A percentile compares a stretch with the other conserved stretches of the same genome.
These are phyloP conservation scores for Ormyrus nitidulus DNA, from an alignment of 2,888 invertebrate genomes.

Conservation along the genomic window DNA sequence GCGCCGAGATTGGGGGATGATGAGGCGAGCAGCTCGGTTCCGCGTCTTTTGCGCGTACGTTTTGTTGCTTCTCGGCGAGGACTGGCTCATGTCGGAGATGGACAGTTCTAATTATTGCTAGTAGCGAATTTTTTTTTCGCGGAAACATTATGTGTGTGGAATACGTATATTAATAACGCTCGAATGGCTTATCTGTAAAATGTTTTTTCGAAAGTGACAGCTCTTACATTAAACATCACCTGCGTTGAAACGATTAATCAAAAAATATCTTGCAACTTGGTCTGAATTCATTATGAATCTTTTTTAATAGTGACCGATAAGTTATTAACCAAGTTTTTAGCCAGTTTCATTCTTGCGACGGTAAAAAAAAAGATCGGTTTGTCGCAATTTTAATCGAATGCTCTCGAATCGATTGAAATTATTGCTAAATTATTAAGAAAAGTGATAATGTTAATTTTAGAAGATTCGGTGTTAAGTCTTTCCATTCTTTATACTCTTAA, in stretches of 20 bases:
- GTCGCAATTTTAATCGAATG: too few species aligned
- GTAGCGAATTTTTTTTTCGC: background rate
- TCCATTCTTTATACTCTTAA: too few species aligned
- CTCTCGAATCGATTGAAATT: too few species aligned
- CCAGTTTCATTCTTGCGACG: conserved; percentile 14
- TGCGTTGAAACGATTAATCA: conserved; percentile 42
- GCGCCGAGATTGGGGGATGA: conserved; percentile 1
- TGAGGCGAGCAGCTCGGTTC: background rate
- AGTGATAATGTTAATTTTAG: too few species aligned
- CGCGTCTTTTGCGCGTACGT: background rate
- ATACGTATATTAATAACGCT: conserved; percentile 39
- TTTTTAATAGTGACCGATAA: conserved; percentile 11
- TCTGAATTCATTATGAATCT: conserved; percentile 32
- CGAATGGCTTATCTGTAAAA: conserved; percentile 39
- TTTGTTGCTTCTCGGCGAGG: background rate
- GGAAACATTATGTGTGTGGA: background rate
- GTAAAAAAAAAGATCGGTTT: background rate
- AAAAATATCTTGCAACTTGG: conserved; percentile 45
- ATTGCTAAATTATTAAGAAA: too few species aligned
- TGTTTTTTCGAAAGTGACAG: conserved; percentile 21
- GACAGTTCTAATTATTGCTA: conserved; percentile 25
- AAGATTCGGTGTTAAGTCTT: too few species aligned
- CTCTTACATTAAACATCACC: conserved; percentile 35
- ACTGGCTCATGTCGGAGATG: conserved; percentile 12
- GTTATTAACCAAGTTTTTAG: conserved; percentile 30